These are phyloP conservation scores for Orchesella flavescens DNA, from an alignment of 2,888 invertebrate genomes.

Conservation along the genomic window DNA sequence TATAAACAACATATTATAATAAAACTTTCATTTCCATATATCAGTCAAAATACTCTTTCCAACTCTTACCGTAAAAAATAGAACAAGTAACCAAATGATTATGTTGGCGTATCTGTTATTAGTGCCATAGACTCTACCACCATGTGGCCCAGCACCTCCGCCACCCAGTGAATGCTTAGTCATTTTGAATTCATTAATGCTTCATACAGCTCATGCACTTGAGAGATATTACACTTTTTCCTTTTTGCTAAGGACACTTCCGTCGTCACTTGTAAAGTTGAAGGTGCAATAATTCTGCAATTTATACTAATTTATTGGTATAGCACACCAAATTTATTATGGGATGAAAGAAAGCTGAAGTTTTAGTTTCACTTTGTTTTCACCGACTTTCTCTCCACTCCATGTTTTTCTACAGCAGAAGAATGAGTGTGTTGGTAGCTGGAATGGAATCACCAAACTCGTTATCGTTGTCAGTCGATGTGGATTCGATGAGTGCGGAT, in stretches of 20 bases:
- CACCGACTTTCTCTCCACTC: too few relatives aligned
- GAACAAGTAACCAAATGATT: slow-evolving; percentile 61
- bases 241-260: slow-evolving; percentile 37
- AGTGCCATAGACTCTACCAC: slow-evolving; percentile 52
- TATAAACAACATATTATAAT: slow-evolving; percentile 10
- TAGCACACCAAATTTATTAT: background rate
- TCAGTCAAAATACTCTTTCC: slow-evolving; percentile 60
- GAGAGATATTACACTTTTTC: background rate
- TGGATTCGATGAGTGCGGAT: too few relatives aligned
- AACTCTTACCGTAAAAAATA: slow-evolving; percentile 66
- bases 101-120: slow-evolving; percentile 61
- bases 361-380: too few relatives aligned
- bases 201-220: background rate
- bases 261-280: background rate
- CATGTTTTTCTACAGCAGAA: too few relatives aligned
- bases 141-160: slow-evolving; percentile 33
- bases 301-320: background rate
- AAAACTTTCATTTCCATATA: slow-evolving; percentile 49
- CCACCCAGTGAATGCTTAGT: slow-evolving; percentile 27
- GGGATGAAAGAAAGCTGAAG: background rate
- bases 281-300: background rate
- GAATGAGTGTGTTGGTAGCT: too few relatives aligned
- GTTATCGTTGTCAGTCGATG: too few relatives aligned
- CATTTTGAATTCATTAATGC: slow-evolving; percentile 20
- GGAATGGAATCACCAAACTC: too few relatives aligned